Conservation (phyloP, 1,140 invertebrate genomes). For the Rhopalosiphum maidis region DNA sequence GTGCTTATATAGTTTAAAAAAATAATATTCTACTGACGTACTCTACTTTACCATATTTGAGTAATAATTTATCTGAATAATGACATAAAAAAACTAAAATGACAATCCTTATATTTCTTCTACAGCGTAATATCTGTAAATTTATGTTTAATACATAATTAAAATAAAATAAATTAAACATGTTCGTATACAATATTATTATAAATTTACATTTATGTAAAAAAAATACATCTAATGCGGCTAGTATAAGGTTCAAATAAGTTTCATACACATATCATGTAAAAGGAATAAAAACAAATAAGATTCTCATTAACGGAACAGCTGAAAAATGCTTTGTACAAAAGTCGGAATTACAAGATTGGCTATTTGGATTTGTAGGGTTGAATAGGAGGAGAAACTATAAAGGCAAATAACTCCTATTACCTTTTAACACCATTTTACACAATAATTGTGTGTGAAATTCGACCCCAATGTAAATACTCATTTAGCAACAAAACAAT, state of each 20-base stretch:
- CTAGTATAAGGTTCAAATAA: background rate
- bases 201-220: background rate
- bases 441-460: background rate
- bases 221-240: background rate
- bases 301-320: background rate
- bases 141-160: background rate
- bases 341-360: constrained; percentile 18
- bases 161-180: background rate
- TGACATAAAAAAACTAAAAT: background rate
- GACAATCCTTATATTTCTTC: background rate
- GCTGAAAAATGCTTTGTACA: background rate
- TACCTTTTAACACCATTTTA: background rate
- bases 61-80: constrained; percentile 10
- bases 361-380: background rate
- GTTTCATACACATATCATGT: background rate
- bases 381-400: background rate
- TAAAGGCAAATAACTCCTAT: background rate
- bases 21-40: background rate
- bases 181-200: background rate
- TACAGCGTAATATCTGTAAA: background rate
- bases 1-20: background rate
- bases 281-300: constrained; percentile 5
- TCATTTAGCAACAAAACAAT: constrained; percentile 3
- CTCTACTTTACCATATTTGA: background rate
- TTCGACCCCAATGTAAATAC: constrained; percentile 9